Evolutionary conservation across 2,797 vertebrate genomes (phyloP).

Genomic region (Pogonophryne albipinna): DNA sequence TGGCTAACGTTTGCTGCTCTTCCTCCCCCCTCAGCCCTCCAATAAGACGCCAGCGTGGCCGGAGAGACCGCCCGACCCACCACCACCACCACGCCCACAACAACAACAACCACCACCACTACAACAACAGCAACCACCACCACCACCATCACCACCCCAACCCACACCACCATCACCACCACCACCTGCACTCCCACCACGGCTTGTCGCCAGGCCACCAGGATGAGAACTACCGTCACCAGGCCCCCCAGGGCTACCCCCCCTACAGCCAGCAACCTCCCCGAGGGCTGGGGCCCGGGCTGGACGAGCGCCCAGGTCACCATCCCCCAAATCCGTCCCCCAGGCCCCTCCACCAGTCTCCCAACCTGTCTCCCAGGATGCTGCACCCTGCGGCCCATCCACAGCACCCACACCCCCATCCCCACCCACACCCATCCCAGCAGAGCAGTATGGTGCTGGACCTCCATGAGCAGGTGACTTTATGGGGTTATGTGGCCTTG

Average conservation of each 20-base stretch:
- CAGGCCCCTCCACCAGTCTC: slow-evolving; percentile 92
- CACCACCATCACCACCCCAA: slow-evolving; percentile 63
- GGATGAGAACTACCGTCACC: slow-evolving; percentile 96
- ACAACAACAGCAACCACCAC: slow-evolving; percentile 61
- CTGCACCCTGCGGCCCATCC: slow-evolving; percentile 82
- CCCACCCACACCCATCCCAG: slow-evolving; percentile 71
- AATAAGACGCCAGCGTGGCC: slow-evolving; percentile 94
- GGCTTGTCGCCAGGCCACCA: slow-evolving; percentile 83
- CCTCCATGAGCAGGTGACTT: slow-evolving; percentile 94
- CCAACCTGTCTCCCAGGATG: slow-evolving; percentile 93
- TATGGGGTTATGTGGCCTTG: background rate
- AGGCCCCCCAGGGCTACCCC: slow-evolving; percentile 76
- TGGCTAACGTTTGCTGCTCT: background rate
- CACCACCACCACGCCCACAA: slow-evolving; percentile 82
- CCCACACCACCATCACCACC: slow-evolving; percentile 77
- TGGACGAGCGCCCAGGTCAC: slow-evolving; percentile 76
- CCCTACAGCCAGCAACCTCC: slow-evolving; percentile 89
- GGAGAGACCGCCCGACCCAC: slow-evolving; percentile 89
- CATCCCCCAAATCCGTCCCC: slow-evolving; percentile 87
- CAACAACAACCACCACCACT: slow-evolving; percentile 44
- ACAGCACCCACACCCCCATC: slow-evolving; percentile 59
- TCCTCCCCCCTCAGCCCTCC: slow-evolving; percentile 88
- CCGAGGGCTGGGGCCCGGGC: slow-evolving; percentile 64
- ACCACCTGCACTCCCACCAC: slow-evolving; percentile 77
- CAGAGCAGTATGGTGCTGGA: slow-evolving; percentile 93